Conservation (phyloP, 2,797 vertebrate species). For the Cichlasoma orientale region DNA sequence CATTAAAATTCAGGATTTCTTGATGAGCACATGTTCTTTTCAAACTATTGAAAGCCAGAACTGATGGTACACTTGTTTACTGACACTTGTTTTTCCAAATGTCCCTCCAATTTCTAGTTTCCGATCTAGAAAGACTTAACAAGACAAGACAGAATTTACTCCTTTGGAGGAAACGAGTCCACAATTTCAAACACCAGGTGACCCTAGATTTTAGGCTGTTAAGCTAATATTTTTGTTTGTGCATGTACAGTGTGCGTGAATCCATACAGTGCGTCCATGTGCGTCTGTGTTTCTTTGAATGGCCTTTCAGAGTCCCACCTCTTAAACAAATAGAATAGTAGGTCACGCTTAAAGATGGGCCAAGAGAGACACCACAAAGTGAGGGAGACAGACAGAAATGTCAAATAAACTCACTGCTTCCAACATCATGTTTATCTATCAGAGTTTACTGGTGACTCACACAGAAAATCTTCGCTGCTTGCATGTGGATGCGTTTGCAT, state of each 20-base stretch:
- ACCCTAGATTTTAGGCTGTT: not conserved
- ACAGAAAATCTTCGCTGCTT: conserved; percentile 20
- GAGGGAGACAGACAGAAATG: conserved; percentile 40
- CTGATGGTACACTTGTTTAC: not conserved
- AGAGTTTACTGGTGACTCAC: conserved; percentile 61
- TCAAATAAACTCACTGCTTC: conserved; percentile 76
- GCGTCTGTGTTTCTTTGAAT: conserved; percentile 36
- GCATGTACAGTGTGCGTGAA: not conserved
- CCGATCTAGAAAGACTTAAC: conserved; percentile 11
- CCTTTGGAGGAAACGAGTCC: not conserved
- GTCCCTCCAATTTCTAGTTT: not conserved
- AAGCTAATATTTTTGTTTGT: conserved; percentile 13
- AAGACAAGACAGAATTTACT: conserved; percentile 14
- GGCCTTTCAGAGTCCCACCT: conserved; percentile 47
- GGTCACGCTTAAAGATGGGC: conserved; percentile 59
- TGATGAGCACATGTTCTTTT: not conserved
- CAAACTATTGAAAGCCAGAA: not conserved
- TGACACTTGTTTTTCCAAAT: not conserved
- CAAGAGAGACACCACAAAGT: conserved; percentile 52
- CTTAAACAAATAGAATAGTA: conserved; percentile 70
- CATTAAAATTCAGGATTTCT: not conserved
- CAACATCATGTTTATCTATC: conserved; percentile 74
- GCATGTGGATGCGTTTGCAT: conserved; percentile 25
- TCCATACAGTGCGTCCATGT: not conserved
- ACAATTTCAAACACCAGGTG: conserved; percentile 16